phyloP scores from a whole-genome alignment of 2,888 invertebrate genomes.

The Drosophila longiperda region DNA sequence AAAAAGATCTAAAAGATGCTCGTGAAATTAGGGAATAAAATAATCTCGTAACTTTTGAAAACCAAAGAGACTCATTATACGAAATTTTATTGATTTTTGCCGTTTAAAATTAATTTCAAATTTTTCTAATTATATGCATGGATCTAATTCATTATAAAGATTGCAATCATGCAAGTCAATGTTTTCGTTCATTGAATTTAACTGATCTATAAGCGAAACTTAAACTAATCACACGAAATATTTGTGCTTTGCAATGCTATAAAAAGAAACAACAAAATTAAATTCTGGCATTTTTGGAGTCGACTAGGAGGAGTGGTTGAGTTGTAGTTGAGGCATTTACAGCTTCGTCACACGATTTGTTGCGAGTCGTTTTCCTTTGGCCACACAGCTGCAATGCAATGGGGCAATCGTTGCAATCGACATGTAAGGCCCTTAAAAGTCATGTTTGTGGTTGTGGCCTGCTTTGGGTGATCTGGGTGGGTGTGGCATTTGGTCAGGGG shows the following conservation, averaged over 20 bases:
- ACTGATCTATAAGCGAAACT: not conserved
- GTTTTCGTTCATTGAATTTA: not conserved
- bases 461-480: constrained; percentile 36
- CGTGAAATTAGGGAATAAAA: not conserved
- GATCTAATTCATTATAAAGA: too few relatives aligned
- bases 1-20: not conserved
- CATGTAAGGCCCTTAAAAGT: constrained; percentile 81
- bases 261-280: not conserved
- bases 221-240: constrained; percentile 13
- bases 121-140: not conserved
- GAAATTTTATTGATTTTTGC: not conserved
- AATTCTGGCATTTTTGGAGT: not conserved
- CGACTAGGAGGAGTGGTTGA: constrained; percentile 13
- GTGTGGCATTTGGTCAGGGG: constrained; percentile 47
- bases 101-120: not conserved
- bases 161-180: not conserved
- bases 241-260: not conserved
- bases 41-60: not conserved
- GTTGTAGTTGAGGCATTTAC: constrained; percentile 43
- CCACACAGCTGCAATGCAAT: constrained; percentile 46
- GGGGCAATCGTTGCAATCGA: constrained; percentile 69
- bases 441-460: constrained; percentile 56
- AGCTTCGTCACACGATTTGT: constrained; percentile 66
- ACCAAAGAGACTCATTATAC: not conserved
- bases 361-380: constrained; percentile 52